Percentiles rank a stretch among this genome's conserved stretches.
These are phyloP conservation scores for Manis pentadactyla DNA, from an alignment of 2,797 vertebrate genomes.

Conservation along the genomic window DNA sequence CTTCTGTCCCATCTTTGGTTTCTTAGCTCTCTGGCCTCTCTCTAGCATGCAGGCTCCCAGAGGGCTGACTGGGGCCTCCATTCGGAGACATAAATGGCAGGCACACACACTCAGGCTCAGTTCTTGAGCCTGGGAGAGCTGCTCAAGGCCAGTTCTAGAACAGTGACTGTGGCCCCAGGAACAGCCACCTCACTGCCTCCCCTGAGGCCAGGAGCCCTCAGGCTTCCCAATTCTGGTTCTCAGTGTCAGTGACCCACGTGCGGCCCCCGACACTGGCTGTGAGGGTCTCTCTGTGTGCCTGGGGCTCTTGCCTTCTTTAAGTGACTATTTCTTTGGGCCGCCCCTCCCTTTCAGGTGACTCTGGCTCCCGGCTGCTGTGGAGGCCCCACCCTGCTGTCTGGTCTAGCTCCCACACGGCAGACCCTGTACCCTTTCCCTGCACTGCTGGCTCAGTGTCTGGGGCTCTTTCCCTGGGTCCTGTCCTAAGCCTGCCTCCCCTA, in stretches of 20 bases:
- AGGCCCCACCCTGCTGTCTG: neutral
- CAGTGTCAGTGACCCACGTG: neutral
- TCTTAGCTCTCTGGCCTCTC: neutral
- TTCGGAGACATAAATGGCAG: neutral
- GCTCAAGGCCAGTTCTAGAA: neutral
- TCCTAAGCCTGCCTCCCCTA: neutral
- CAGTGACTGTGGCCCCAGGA: neutral
- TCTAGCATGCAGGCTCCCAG: neutral
- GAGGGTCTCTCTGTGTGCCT: neutral
- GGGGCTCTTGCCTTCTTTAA: neutral
- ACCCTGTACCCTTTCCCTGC: neutral
- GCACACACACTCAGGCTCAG: neutral
- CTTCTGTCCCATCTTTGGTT: neutral
- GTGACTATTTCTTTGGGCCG: neutral
- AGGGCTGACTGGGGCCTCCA: neutral
- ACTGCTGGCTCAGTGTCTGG: rapidly evolving
- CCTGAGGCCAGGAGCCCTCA: neutral
- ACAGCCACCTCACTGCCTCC: neutral
- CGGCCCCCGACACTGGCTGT: rapidly evolving
- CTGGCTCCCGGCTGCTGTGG: neutral
- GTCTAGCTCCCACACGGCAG: neutral
- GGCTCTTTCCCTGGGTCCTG: neutral
- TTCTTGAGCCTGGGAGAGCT: too few species aligned
- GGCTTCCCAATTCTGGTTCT: neutral
- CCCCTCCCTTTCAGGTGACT: neutral